Base-by-base conservation (phyloP, 1,140 invertebrate genomes). In the Neodiprion virginianus region DNA sequence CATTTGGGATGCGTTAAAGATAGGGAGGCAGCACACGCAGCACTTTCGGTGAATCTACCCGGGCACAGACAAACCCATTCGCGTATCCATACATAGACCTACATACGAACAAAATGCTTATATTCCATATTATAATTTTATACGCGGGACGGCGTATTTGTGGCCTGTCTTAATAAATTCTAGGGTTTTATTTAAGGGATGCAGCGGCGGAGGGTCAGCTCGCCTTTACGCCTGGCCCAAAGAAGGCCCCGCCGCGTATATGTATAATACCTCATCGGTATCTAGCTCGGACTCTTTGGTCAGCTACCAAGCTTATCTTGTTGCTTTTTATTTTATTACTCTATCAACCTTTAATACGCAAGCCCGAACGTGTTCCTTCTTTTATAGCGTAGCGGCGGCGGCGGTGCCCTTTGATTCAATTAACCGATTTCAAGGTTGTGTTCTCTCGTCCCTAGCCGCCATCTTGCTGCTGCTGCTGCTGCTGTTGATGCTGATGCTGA, bases 321-420 rank as follows among this genome's bases (percentile, higher is more conserved):
- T 61, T 61, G 84, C 83, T 83, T 85, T 86, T 86, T 85, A 85
- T 85, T 86, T 82, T 83, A 84, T 81, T 83, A 82, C 81, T 82
- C 80, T 83, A 84, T 85, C 82, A 79, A 79, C 77, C 80, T 76
- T 80, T 84, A 86, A 86, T 83, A 80, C 83, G 79, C 82, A 82
- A 85, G 81, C 78, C 80, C 78, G 77, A 76, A 79, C 83, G 78
- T 79, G 81, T 87, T 85, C 81, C 83, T 82, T 85, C 85, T 87
- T 88, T 88, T 88, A 88, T 83, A 85, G 84, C 86, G 84, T 82
- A 61, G 53, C 53, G 80, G 75, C 83, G 69, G 67, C 68, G 76
- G 74, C 76, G 78, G 76, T 73, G 74, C 77, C 76, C 73, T 79
- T 79, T 79, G 73, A 28, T 76, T 79, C 76, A 79, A 79, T 79